Evolutionary conservation across 2,797 vertebrate genomes (phyloP).

Genomic region (Macropodus opercularis): DNA sequence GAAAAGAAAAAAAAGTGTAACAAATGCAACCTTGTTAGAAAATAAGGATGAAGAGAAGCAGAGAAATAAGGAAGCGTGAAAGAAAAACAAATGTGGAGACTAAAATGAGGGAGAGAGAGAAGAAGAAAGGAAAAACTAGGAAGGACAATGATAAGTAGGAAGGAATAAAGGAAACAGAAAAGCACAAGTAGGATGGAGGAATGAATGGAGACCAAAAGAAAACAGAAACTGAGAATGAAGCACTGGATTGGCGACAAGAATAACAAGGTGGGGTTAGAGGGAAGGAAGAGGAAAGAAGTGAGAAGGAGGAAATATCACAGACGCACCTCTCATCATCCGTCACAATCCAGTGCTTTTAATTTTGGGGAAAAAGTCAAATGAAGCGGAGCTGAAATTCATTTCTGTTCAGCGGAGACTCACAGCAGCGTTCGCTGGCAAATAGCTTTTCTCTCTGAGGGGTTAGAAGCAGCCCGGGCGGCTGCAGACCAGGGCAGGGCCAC

Average conservation of each 20-base stretch:
- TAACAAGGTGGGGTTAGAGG: background rate
- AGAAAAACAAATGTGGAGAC: background rate
- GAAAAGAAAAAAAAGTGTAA: background rate
- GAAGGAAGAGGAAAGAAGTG: background rate
- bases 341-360: conserved; percentile 74
- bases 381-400: conserved; percentile 68
- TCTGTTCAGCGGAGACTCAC: conserved; percentile 50
- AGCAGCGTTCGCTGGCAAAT: conserved; percentile 51
- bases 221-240: background rate
- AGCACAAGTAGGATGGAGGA: background rate
- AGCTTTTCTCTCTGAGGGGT: conserved; percentile 57
- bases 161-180: background rate
- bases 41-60: background rate
- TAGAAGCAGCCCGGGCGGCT: conserved; percentile 15
- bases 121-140: background rate
- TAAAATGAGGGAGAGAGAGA: background rate
- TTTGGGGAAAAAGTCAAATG: conserved; percentile 66
- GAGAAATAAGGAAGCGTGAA: background rate
- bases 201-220: background rate
- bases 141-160: background rate
- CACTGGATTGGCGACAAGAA: background rate
- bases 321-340: conserved; percentile 46
- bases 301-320: conserved; percentile 20
- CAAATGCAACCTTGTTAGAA: background rate
- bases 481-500: conserved; percentile 10